These are phyloP conservation scores for Hydrochoerus hydrochaeris DNA, from an alignment of 2,113 vertebrate species.

Conservation along the genomic window DNA sequence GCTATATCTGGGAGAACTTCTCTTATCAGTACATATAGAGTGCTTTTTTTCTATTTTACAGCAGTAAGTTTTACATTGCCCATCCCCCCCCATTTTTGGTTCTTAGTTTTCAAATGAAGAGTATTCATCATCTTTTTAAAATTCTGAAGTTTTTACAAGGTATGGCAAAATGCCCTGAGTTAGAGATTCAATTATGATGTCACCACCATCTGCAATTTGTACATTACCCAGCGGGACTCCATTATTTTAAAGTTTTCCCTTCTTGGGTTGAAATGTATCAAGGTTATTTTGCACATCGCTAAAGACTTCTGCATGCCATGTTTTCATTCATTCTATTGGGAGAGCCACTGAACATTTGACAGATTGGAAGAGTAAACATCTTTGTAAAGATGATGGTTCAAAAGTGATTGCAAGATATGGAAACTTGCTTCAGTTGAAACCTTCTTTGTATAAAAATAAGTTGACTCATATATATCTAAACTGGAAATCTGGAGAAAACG, in stretches of 20 bases:
- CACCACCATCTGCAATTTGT: too few species aligned
- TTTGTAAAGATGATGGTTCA: conserved; percentile 6
- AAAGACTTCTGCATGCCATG: not conserved
- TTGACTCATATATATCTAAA: not conserved
- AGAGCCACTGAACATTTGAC: not conserved
- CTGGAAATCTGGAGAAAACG: not conserved
- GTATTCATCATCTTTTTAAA: not conserved
- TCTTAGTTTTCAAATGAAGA: not conserved
- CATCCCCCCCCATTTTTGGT: not conserved
- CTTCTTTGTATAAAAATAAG: not conserved
- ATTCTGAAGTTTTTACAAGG: conserved; percentile 3
- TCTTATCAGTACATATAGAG: too few species aligned
- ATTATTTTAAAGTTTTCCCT: too few species aligned
- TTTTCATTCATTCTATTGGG: not conserved
- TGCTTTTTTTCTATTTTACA: too few species aligned
- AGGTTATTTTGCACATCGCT: not conserved
- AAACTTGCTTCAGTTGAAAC: not conserved
- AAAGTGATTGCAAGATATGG: not conserved
- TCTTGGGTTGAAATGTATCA: not conserved
- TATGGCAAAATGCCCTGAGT: too few species aligned
- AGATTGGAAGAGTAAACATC: not conserved
- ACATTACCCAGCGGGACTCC: too few species aligned
- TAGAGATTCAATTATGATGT: too few species aligned
- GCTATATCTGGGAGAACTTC: too few species aligned
- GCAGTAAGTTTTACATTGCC: too few species aligned